Percentiles rank a stretch among this genome's conserved stretches.
phyloP scores from a whole-genome alignment of 2,797 vertebrate species.

The Buphagus erythrorhynchus region DNA sequence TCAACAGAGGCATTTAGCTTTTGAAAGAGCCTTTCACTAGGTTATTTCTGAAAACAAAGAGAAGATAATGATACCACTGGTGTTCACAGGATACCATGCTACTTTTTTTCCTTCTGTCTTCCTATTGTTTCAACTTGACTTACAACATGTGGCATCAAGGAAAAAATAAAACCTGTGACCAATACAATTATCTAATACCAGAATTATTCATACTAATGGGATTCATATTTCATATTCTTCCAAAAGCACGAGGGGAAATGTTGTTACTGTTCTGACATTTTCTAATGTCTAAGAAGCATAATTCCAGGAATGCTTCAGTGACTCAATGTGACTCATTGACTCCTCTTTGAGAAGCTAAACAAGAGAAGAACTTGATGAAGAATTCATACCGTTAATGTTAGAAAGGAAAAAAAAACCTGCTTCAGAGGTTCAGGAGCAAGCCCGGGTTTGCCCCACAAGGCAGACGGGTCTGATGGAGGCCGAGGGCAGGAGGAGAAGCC shows the following conservation, averaged over 20 bases:
- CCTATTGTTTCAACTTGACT: background rate
- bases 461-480: accelerated
- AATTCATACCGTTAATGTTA: background rate
- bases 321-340: background rate
- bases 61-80: background rate
- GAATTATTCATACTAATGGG: background rate
- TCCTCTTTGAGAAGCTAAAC: background rate
- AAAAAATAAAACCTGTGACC: background rate
- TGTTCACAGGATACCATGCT: background rate
- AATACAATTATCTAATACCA: background rate
- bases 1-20: background rate
- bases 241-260: background rate
- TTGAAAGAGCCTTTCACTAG: background rate
- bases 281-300: background rate
- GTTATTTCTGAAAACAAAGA: conserved; percentile 18
- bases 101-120: background rate
- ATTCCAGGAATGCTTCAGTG: background rate
- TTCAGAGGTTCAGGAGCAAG: background rate
- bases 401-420: background rate
- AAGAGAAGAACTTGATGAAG: background rate
- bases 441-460: background rate
- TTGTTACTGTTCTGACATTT: background rate
- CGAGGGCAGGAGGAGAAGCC: background rate
- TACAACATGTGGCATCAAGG: background rate
- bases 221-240: background rate